Base-by-base conservation (phyloP, 2,113 vertebrate species). In the Rhabdornis inornatus region DNA sequence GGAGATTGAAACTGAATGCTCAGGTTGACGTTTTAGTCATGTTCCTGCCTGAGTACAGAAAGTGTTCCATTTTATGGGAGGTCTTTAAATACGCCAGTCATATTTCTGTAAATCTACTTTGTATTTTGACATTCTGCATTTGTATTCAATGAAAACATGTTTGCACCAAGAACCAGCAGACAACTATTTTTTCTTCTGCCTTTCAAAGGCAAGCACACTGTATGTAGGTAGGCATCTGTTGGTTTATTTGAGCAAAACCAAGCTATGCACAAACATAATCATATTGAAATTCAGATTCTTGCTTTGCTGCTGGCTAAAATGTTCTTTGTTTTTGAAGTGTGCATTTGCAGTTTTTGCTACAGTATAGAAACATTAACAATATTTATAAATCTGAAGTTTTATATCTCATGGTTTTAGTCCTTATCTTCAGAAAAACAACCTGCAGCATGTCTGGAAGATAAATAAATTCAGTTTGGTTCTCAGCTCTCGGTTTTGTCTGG, bases 91-190 rank as follows among this genome's bases (percentile, higher is more conserved):
- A 55, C 47, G 45, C 23, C 28, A 24, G 37, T 89, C 21, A 6
- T 55, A 24, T 88, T 94, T 95, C n/a, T 83, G 25, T 77, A 77
- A 83, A 74, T 59, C 13, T 53, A 5, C 35, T 77, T 91, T 44
- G 3, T 94, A 69, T 91, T 91, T 89, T 84, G 57, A 50, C 39
- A 64, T 90, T 74, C 57, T 76, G 20, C 33, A 12, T 91, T 91
- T 92, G 15, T 91, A 93, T 83, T 87, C 79, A 59, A 59, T 65
- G 65, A 89, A 96, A 91, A 76, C 35, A 56, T n/a, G 7, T 85
- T 91, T 85, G 4, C 42, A 69, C 20, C 5, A 35, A 39, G 50
- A 89, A 12, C 23, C 31, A 72, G 7, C 61, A 59, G 55, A 50
- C 11, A 69, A 19, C 30, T 87, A 56, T 82, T 94, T 94, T 91